Conservation (phyloP, 2,113 vertebrate species). For the Caranx ignobilis region DNA sequence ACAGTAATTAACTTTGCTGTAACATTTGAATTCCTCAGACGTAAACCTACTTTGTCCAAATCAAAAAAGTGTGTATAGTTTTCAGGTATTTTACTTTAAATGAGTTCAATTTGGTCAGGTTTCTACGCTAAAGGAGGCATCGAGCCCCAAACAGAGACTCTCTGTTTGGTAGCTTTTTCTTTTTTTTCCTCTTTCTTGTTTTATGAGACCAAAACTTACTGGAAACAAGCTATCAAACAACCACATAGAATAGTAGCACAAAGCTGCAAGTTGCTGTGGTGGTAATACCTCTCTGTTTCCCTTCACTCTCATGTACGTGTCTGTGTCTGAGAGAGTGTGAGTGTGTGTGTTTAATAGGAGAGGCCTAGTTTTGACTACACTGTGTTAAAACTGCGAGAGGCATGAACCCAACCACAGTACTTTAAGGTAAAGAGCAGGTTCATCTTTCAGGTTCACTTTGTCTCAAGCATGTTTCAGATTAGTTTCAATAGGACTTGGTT, state of each 20-base stretch:
- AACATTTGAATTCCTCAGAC: constrained; percentile 29
- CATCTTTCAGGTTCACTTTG: constrained; percentile 23
- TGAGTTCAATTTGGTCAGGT: constrained; percentile 23
- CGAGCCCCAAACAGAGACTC: constrained; percentile 40
- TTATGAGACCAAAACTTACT: constrained; percentile 60
- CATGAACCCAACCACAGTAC: constrained; percentile 3
- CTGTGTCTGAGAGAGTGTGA: constrained; percentile 20
- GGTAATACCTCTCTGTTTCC: constrained; percentile 37
- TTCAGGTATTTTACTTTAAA: constrained; percentile 55
- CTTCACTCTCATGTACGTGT: constrained; percentile 53
- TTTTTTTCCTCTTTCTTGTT: constrained; percentile 26
- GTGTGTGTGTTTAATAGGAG: constrained; percentile 48
- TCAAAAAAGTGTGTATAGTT: constrained; percentile 24
- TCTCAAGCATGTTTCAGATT: constrained; percentile 5
- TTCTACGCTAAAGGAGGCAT: constrained; percentile 45
- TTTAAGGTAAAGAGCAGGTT: constrained; percentile 36
- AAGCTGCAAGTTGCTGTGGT: constrained; percentile 64
- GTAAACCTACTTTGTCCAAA: constrained; percentile 28
- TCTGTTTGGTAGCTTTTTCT: constrained; percentile 25
- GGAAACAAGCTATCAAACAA: constrained; percentile 65
- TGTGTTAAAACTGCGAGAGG: constrained; percentile 62
- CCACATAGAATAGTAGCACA: constrained; percentile 62
- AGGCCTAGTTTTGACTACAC: constrained; percentile 62
- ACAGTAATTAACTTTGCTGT: constrained; percentile 46
- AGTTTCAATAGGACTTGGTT: constrained; percentile 14